A percentile compares a stretch with the other conserved stretches of the same genome.
phyloP scores from a whole-genome alignment of 2,797 vertebrate genomes.

The Bradypus variegatus region DNA sequence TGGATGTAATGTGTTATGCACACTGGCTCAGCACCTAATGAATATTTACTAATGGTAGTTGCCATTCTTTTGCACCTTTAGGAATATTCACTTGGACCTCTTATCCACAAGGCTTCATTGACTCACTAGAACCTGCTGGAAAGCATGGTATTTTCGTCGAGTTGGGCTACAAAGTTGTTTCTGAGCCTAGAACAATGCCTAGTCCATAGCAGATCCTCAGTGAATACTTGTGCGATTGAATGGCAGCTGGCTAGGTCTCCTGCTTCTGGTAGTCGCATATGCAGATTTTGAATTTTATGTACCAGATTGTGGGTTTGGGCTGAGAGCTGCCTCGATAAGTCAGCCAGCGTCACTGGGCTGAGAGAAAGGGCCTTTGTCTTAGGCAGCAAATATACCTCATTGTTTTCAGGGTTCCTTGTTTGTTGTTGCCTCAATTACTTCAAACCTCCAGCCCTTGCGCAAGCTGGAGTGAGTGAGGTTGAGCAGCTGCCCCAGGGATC shows the following conservation, averaged over 20 bases:
- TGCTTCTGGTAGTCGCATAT: rapidly evolving
- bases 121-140: neutral
- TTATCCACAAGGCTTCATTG: neutral
- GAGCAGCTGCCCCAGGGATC: neutral
- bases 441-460: neutral
- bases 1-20: too few species aligned
- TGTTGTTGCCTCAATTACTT: neutral
- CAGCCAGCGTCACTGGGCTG: too few species aligned
- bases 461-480: neutral
- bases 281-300: neutral
- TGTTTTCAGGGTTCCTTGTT: too few species aligned
- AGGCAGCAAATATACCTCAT: neutral
- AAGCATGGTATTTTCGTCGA: rapidly evolving
- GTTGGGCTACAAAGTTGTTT: neutral
- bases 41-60: rapidly evolving
- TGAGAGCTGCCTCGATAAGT: neutral
- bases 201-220: rapidly evolving
- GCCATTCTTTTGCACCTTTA: rapidly evolving
- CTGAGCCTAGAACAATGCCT: neutral
- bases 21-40: neutral
- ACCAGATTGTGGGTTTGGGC: neutral
- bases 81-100: rapidly evolving
- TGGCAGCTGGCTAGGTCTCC: too few species aligned
- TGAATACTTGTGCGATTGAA: neutral
- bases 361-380: neutral